These are phyloP conservation scores for Aphelocoma coerulescens DNA, from an alignment of 2,113 vertebrate species.

Conservation along the genomic window DNA sequence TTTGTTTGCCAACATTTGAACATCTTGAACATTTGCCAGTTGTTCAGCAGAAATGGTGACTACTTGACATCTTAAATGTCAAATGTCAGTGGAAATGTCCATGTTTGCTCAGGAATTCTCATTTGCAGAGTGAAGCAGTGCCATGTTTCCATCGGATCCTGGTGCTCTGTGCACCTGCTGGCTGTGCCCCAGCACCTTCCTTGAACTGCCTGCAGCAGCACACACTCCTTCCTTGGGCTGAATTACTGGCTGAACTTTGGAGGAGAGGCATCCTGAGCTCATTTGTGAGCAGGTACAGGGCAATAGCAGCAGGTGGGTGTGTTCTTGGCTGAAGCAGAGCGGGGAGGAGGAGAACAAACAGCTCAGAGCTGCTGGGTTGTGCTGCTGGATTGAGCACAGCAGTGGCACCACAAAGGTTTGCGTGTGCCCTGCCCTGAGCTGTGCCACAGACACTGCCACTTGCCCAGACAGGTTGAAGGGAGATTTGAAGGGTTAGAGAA, in stretches of 20 bases:
- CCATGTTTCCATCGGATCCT: rapidly evolving
- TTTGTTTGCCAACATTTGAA: neutral
- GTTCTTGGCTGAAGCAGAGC: neutral
- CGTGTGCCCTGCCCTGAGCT: neutral
- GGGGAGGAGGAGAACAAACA: neutral
- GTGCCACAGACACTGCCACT: neutral
- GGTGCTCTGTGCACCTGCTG: neutral
- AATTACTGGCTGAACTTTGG: neutral
- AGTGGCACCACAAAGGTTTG: neutral
- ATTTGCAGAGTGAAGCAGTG: neutral
- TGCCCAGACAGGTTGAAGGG: neutral
- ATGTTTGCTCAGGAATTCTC: neutral
- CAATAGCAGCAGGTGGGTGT: neutral
- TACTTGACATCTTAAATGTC: neutral
- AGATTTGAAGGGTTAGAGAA: neutral
- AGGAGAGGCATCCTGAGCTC: neutral
- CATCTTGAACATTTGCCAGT: neutral
- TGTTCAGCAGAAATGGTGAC: neutral
- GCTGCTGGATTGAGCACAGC: neutral
- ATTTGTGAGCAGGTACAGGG: neutral
- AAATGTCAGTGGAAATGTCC: neutral
- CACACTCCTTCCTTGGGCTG: neutral
- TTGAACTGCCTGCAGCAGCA: neutral
- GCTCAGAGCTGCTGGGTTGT: neutral
- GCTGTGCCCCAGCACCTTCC: neutral